Percentiles rank a stretch among this genome's conserved stretches.
Evolutionary conservation across 2,888 invertebrate species (phyloP).

Genomic region (Cryptus viduatorius): DNA sequence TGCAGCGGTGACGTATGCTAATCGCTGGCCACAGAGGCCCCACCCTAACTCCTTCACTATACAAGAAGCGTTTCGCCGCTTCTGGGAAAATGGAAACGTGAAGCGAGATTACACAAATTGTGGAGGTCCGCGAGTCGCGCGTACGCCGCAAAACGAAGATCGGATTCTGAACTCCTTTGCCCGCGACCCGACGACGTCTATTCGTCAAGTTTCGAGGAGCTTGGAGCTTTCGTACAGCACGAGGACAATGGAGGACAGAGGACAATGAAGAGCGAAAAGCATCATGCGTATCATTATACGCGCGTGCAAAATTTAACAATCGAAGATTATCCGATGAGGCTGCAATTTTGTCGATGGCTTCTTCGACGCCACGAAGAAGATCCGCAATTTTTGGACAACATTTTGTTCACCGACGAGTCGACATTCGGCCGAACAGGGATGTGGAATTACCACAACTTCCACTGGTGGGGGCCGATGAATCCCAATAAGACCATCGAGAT

Average conservation of each 20-base stretch:
- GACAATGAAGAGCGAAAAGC: slow-evolving; percentile 2
- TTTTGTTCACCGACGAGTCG: slow-evolving; percentile 46
- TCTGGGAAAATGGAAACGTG: slow-evolving; percentile 2
- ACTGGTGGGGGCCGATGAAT: neutral
- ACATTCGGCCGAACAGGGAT: neutral
- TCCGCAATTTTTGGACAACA: slow-evolving; percentile 16
- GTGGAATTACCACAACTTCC: neutral
- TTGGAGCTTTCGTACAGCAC: no score
- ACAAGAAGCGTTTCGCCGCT: neutral
- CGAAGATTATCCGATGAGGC: no score
- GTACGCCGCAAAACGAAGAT: neutral
- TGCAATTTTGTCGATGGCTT: slow-evolving; percentile 32
- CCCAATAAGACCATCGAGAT: neutral
- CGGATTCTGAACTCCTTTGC: neutral
- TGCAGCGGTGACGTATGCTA: neutral
- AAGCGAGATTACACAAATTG: neutral
- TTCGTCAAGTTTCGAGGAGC: no score
- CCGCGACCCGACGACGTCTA: neutral
- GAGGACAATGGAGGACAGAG: no score
- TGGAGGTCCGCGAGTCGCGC: neutral
- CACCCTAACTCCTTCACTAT: neutral
- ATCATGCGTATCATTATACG: no score
- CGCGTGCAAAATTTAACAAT: no score
- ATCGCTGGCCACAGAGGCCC: neutral
- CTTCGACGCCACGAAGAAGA: neutral